Conservation (phyloP, 37 sponge, comb jelly and placozoan species). For the Beroe forskalii region DNA sequence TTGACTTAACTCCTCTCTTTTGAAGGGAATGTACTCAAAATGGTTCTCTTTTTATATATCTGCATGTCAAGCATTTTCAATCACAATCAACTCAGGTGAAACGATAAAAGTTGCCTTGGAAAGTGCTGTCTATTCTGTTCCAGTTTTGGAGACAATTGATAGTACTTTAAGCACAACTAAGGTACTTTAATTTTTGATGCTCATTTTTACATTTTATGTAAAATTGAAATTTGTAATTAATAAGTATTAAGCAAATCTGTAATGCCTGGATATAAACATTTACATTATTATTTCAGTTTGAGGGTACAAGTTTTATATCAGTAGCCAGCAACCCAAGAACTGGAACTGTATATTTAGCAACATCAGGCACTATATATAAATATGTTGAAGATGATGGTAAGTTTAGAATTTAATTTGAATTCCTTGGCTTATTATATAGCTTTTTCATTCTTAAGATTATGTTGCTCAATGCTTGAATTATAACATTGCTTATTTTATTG, state of each 20-base stretch:
- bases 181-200: not conserved
- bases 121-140: not conserved
- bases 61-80: too few species aligned
- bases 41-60: too few species aligned
- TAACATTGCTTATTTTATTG: not conserved
- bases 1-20: too few species aligned
- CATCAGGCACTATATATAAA: not conserved
- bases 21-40: too few species aligned
- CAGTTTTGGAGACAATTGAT: not conserved
- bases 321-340: constrained; percentile 13
- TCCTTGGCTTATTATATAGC: not conserved
- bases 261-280: too few species aligned
- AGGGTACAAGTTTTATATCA: constrained; percentile 48
- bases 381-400: not conserved
- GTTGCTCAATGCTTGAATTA: not conserved
- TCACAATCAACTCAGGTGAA: not conserved
- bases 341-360: not conserved
- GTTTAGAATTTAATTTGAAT: not conserved
- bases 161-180: constrained; percentile 1
- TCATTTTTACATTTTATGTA: not conserved
- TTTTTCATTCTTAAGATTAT: not conserved
- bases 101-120: not conserved
- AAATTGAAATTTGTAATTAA: not conserved
- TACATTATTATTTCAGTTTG: constrained; percentile 39
- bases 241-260: not conserved